Conservation (phyloP, 2,888 invertebrate species). For the Drosophila paracracens region DNA sequence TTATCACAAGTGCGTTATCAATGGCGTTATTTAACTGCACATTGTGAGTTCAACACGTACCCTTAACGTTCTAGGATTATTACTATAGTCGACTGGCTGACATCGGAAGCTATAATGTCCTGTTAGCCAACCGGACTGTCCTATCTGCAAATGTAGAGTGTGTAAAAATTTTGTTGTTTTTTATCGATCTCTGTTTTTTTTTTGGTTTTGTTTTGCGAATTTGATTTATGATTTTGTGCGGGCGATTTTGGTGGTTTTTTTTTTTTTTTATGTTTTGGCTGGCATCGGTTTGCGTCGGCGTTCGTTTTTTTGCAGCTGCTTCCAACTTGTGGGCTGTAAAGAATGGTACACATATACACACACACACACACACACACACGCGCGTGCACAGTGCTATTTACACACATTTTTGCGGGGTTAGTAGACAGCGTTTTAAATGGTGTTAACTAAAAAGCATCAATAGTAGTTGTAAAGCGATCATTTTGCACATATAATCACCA, state of each 20-base stretch:
- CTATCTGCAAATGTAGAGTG: slow-evolving; percentile 89
- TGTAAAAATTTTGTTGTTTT: slow-evolving; percentile 35
- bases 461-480: slow-evolving; percentile 52
- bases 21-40: slow-evolving; percentile 59
- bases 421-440: slow-evolving; percentile 67
- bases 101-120: slow-evolving; percentile 97
- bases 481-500: slow-evolving; percentile 63
- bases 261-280: slow-evolving; percentile 8
- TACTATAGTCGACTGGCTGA: slow-evolving; percentile 98
- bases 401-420: slow-evolving; percentile 47
- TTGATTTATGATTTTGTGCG: slow-evolving; percentile 31
- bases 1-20: slow-evolving; percentile 33
- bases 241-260: slow-evolving; percentile 7
- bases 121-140: slow-evolving; percentile 96
- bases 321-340: slow-evolving; percentile 44
- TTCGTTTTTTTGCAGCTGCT: slow-evolving; percentile 19
- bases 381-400: slow-evolving; percentile 24
- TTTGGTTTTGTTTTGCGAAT: slow-evolving; percentile 4
- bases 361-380: slow-evolving; percentile 10
- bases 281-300: slow-evolving; percentile 33
- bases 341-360: slow-evolving; percentile 18
- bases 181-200: slow-evolving; percentile 14
- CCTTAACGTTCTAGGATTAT: slow-evolving; percentile 95
- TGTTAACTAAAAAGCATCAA: slow-evolving; percentile 54
- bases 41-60: slow-evolving; percentile 87